phyloP scores from a whole-genome alignment of 2,797 vertebrate genomes.

The Phylloscopus collybita region DNA sequence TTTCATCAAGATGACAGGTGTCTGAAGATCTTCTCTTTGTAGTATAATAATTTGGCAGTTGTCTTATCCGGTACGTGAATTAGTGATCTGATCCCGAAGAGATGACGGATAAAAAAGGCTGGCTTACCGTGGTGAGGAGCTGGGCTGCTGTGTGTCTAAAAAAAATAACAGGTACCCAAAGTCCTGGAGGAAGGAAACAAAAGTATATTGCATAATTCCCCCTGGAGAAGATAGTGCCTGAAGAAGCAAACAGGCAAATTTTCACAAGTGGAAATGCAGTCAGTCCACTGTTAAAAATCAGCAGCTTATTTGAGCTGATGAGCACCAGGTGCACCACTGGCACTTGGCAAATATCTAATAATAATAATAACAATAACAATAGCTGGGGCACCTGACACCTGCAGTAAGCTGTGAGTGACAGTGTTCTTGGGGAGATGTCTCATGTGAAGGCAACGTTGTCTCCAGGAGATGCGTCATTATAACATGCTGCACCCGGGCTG shows the following conservation, averaged over 20 bases:
- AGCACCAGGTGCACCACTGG: slow-evolving; percentile 44
- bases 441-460: background rate
- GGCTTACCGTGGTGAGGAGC: slow-evolving; percentile 2
- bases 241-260: slow-evolving; percentile 53
- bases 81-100: slow-evolving; percentile 75
- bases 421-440: slow-evolving; percentile 55
- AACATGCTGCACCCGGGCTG: background rate
- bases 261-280: slow-evolving; percentile 25
- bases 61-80: slow-evolving; percentile 79
- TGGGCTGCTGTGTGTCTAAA: background rate
- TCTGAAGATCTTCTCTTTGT: slow-evolving; percentile 77
- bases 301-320: slow-evolving; percentile 55
- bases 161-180: background rate
- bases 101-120: slow-evolving; percentile 56
- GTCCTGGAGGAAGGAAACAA: background rate
- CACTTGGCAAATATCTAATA: slow-evolving; percentile 33
- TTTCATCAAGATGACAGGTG: slow-evolving; percentile 83
- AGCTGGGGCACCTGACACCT: slow-evolving; percentile 38
- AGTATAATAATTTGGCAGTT: slow-evolving; percentile 82
- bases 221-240: background rate
- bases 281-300: slow-evolving; percentile 53
- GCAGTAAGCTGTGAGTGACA: slow-evolving; percentile 47
- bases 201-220: background rate
- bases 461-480: slow-evolving; percentile 40
- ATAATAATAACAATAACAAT: slow-evolving; percentile 60